Percentiles rank a stretch among this genome's conserved stretches.
Evolutionary conservation across 2,797 vertebrate genomes (phyloP).

Genomic region (Fringilla coelebs): DNA sequence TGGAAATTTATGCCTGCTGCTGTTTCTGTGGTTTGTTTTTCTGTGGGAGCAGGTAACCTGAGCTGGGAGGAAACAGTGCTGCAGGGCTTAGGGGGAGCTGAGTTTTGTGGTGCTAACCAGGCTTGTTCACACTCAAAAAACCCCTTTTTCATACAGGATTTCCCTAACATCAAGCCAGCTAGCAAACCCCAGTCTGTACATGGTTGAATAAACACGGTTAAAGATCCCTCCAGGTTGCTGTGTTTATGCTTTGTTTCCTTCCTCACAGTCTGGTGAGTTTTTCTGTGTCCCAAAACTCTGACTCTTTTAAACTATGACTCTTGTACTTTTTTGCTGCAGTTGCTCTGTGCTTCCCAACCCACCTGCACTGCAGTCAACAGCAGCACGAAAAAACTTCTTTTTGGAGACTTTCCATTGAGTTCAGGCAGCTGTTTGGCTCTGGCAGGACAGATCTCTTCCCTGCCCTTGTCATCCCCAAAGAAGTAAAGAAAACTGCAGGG

Average conservation of each 20-base stretch:
- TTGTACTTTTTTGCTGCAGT: background rate
- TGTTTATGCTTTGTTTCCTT: background rate
- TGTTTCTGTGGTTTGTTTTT: background rate
- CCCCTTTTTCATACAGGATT: background rate
- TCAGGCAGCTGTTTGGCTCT: background rate
- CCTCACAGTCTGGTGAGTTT: background rate
- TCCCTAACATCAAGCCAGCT: background rate
- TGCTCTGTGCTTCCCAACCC: background rate
- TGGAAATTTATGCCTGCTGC: background rate
- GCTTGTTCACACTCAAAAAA: background rate
- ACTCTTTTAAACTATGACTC: background rate
- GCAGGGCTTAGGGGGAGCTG: background rate
- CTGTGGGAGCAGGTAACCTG: background rate
- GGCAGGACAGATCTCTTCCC: background rate
- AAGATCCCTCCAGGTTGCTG: background rate
- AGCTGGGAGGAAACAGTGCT: background rate
- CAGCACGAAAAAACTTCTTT: background rate
- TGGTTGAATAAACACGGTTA: background rate
- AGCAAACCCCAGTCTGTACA: background rate
- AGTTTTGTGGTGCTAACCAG: background rate
- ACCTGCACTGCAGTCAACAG: constrained; percentile 33
- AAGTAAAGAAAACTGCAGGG: background rate
- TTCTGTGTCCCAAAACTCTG: background rate
- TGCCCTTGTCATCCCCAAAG: background rate
- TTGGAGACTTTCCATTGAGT: background rate